Conservation (phyloP, 92 coral and sea anemone genomes). For the Blastomussa wellsi region DNA sequence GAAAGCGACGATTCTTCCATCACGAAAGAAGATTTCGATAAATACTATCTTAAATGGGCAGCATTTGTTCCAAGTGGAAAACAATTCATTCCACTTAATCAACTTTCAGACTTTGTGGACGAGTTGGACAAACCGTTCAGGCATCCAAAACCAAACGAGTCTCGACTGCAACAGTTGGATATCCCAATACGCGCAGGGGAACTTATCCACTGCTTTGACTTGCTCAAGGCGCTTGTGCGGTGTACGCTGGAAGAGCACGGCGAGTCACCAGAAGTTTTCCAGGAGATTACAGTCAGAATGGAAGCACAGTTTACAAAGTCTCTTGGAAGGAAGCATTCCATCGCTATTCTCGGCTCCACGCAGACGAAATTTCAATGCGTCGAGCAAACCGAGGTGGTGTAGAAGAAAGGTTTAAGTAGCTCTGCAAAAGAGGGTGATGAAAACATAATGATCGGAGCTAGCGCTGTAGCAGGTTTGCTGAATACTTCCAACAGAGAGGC, state of each 20-base stretch:
- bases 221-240: constrained; percentile 85
- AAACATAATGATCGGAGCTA: not conserved
- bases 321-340: constrained; percentile 69
- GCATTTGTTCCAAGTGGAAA: constrained; percentile 81
- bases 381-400: constrained; percentile 25
- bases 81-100: constrained; percentile 75
- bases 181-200: constrained; percentile 90
- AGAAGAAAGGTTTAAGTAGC: not conserved
- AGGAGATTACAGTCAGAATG: constrained; percentile 85
- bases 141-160: constrained; percentile 66
- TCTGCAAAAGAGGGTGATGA: not conserved
- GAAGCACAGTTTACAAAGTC: constrained; percentile 80
- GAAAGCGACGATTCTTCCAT: constrained; percentile 87
- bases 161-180: constrained; percentile 61
- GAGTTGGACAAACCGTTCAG: constrained; percentile 82
- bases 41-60: constrained; percentile 86
- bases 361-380: constrained; percentile 53
- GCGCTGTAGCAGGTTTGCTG: no score
- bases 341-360: constrained; percentile 70
- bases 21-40: constrained; percentile 87
- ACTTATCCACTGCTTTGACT: constrained; percentile 88
- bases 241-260: constrained; percentile 81
- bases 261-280: constrained; percentile 85
- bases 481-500: not conserved
- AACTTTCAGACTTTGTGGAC: constrained; percentile 80